Percentiles rank a stretch among this genome's conserved stretches.
Conservation (phyloP, 2,113 vertebrate species). For the Tychaedon coryphoeus region DNA sequence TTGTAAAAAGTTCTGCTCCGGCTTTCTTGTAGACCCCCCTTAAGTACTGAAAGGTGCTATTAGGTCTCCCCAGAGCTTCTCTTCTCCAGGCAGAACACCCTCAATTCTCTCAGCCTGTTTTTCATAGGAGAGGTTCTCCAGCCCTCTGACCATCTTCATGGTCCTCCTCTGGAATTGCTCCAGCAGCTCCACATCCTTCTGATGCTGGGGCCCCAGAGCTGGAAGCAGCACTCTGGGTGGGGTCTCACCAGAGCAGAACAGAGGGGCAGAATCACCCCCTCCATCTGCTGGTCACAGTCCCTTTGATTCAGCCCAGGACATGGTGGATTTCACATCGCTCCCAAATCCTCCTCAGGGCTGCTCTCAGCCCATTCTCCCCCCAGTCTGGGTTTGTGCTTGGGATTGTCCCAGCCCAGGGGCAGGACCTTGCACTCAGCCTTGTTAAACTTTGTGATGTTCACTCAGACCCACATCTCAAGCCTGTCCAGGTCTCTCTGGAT, state of each 20-base stretch:
- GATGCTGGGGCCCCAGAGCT: background rate
- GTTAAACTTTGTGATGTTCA: background rate
- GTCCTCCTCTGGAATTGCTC: background rate
- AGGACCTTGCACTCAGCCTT: background rate
- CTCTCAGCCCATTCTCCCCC: background rate
- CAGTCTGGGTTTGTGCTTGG: background rate
- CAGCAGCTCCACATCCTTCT: background rate
- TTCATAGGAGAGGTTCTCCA: background rate
- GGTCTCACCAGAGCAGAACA: background rate
- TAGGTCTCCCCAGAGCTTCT: background rate
- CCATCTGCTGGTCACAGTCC: rapidly evolving
- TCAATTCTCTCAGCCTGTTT: background rate
- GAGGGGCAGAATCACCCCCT: background rate
- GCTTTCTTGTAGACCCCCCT: background rate
- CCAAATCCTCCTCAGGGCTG: background rate
- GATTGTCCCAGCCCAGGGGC: background rate
- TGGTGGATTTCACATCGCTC: background rate
- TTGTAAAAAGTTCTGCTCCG: background rate
- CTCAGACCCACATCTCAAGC: background rate
- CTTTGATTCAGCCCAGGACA: background rate
- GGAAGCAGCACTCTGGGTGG: background rate
- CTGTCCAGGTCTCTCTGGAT: background rate
- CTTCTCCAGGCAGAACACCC: background rate
- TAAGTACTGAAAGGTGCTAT: background rate
- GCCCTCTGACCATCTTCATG: background rate